Percentiles rank a stretch among this genome's conserved stretches.
Conservation (phyloP, 37 sponge, comb jelly and placozoan genomes). For the Aphrocallistes beatrix region DNA sequence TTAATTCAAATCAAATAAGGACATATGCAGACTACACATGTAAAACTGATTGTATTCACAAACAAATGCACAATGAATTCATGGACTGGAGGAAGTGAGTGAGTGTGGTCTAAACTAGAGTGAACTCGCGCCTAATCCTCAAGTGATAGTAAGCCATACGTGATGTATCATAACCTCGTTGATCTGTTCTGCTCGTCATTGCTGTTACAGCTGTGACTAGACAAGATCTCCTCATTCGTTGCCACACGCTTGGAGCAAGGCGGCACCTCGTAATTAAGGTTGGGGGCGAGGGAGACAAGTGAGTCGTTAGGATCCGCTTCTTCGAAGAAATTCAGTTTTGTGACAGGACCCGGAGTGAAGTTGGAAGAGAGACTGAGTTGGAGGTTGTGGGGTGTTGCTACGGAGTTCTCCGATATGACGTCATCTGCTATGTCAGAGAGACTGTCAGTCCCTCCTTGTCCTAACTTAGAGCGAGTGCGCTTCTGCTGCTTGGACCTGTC, state of each 20-base stretch:
- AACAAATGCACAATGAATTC: not conserved
- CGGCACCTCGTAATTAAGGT: not conserved
- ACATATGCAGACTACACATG: not conserved
- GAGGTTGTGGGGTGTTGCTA: conserved; percentile 6
- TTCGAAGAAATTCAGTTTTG: not conserved
- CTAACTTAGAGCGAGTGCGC: not conserved
- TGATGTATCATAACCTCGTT: not conserved
- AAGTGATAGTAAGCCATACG: not conserved
- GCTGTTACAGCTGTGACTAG: not conserved
- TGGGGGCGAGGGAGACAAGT: not conserved
- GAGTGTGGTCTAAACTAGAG: not conserved
- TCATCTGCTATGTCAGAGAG: not conserved
- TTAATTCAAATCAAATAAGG: not conserved
- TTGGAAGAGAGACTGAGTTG: not conserved
- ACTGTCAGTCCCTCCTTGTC: not conserved
- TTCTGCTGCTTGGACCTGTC: not conserved
- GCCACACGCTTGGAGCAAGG: not conserved
- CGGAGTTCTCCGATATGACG: not conserved
- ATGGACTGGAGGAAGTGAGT: not conserved
- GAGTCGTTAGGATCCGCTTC: conserved; percentile 14
- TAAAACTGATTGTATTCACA: conserved; percentile 5
- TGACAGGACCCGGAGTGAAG: conserved; percentile 2
- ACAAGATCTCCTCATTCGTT: not conserved
- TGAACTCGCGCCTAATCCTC: not conserved
- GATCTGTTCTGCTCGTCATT: not conserved